These are phyloP conservation scores for Tauraco erythrolophus DNA, from an alignment of 2,113 vertebrate genomes.

Conservation along the genomic window DNA sequence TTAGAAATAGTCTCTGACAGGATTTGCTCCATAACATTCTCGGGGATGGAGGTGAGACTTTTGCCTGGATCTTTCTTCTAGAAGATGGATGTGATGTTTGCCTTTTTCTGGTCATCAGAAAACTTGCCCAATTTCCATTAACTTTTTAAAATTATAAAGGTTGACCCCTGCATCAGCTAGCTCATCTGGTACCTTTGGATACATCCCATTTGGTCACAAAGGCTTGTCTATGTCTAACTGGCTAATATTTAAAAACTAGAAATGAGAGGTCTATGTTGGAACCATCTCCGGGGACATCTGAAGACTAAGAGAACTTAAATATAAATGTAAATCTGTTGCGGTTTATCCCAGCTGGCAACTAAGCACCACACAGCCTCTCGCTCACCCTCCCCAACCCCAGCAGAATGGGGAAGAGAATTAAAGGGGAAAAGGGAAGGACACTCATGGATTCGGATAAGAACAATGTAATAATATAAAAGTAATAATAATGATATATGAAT, in stretches of 20 bases:
- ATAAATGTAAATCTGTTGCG: background rate
- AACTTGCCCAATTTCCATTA: background rate
- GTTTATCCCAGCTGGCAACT: too few relatives aligned
- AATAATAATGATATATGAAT: too few relatives aligned
- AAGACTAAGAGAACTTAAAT: background rate
- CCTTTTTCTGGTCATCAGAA: background rate
- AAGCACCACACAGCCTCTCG: too few relatives aligned
- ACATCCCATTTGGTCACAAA: background rate
- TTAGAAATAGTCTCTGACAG: background rate
- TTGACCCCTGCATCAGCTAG: background rate
- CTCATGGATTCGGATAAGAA: too few relatives aligned
- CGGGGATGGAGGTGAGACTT: background rate
- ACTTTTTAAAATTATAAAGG: background rate
- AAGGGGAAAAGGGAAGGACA: too few relatives aligned
- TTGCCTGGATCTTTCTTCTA: background rate
- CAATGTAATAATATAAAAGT: too few relatives aligned
- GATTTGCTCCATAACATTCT: background rate
- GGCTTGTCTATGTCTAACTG: background rate
- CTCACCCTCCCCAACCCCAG: too few relatives aligned
- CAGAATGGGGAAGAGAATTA: too few relatives aligned
- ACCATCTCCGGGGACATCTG: background rate
- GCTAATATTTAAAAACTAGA: background rate
- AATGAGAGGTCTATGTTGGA: background rate
- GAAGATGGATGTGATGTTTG: background rate
- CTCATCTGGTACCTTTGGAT: background rate